Evolutionary conservation across 2,888 invertebrate species (phyloP).

Genomic region (Lasius fuliginosus): DNA sequence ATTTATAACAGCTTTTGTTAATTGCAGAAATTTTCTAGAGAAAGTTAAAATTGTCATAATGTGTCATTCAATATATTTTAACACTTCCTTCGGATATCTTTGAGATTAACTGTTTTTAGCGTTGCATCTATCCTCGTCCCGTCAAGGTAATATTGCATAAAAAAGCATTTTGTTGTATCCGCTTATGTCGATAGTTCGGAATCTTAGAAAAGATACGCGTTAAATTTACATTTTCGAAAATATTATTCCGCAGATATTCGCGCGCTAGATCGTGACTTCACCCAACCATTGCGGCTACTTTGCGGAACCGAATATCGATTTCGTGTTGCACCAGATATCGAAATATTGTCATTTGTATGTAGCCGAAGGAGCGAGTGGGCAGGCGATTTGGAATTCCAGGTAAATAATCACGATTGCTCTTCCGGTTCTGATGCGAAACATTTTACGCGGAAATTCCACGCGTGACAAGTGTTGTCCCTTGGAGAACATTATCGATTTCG

Average conservation of each 20-base stretch:
- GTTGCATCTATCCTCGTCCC: neutral
- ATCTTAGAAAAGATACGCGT: neutral
- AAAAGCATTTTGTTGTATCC: neutral
- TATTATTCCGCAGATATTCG: conserved; percentile 40
- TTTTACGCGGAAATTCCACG: conserved; percentile 54
- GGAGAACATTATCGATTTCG: conserved; percentile 62
- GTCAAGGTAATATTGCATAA: conserved; percentile 8
- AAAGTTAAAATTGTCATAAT: conserved; percentile 7
- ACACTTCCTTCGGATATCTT: neutral
- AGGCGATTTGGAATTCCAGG: conserved; percentile 35
- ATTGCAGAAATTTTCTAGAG: neutral
- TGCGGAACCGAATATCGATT: conserved; percentile 59
- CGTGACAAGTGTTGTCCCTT: conserved; percentile 51
- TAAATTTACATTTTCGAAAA: conserved; percentile 45
- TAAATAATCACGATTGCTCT: conserved; percentile 38
- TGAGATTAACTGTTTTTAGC: neutral
- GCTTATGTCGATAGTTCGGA: neutral
- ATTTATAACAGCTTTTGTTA: neutral
- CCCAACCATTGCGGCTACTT: conserved; percentile 37
- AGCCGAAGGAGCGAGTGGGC: conserved; percentile 13
- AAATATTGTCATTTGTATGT: conserved; percentile 57
- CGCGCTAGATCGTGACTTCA: conserved; percentile 5
- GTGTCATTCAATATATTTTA: neutral
- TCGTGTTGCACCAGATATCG: conserved; percentile 41
- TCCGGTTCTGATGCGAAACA: conserved; percentile 3